Evolutionary conservation across 2,113 vertebrate species (phyloP).

Genomic region (Ameiurus melas): DNA sequence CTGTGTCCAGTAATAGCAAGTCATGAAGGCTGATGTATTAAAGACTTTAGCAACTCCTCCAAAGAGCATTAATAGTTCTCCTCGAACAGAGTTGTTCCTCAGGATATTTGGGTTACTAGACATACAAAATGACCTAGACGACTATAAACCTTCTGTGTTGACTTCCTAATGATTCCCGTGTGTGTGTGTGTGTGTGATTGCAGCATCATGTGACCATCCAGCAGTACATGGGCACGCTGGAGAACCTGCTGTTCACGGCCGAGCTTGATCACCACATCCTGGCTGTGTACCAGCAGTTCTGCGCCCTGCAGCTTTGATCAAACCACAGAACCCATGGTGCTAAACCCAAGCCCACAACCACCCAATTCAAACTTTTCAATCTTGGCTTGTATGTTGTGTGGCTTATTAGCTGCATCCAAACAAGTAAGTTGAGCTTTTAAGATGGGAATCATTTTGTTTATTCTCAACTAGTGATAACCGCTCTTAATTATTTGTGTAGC

Average conservation of each 20-base stretch:
- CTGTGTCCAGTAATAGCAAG: background rate
- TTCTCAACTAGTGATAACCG: conserved; percentile 39
- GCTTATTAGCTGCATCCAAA: conserved; percentile 38
- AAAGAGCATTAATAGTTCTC: background rate
- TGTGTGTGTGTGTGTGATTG: background rate
- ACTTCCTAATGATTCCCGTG: background rate
- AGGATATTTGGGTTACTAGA: too few species aligned
- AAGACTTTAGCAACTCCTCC: background rate
- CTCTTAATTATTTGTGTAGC: conserved; percentile 43
- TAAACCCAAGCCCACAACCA: background rate
- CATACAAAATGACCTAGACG: background rate
- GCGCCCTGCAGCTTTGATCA: conserved; percentile 88
- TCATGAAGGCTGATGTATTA: background rate
- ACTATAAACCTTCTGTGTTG: background rate
- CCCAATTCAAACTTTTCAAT: background rate
- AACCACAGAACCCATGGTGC: background rate
- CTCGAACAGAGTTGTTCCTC: background rate
- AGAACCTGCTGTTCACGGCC: conserved; percentile 97
- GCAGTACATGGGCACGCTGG: conserved; percentile 97
- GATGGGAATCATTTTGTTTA: conserved; percentile 11
- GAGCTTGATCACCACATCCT: conserved; percentile 96
- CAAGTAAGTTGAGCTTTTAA: conserved; percentile 26
- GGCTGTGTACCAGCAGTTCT: conserved; percentile 97
- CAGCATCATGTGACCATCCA: conserved; percentile 97
- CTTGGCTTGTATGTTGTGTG: conserved; percentile 47